Evolutionary conservation across 2,797 vertebrate species (phyloP), one percentile per base, ranked within the genome.

Genomic region (Martes flavigula): DNA sequence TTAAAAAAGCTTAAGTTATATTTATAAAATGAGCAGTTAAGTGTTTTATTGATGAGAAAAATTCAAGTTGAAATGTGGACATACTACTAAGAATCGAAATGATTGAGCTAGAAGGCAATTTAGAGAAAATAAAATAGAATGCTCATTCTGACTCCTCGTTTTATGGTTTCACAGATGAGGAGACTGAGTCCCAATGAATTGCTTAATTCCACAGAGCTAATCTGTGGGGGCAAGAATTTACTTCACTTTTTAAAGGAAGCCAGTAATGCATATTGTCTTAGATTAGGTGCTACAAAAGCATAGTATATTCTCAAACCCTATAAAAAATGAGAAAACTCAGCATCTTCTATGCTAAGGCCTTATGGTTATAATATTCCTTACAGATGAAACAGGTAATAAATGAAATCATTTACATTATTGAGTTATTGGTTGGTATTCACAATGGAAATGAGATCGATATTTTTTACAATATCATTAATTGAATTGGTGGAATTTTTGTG

Each of bases 1-100:
- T 90, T 95, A 51, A 30, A 93, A 93, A 89, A 83, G 48, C 46
- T 73, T 70, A 86, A 90, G 48, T 88, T 83, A 38, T 78, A 91
- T 96, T 95, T 96, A 66, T 89, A 93, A 92, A 97, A 96, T 91
- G 87, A 96, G 48, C 60, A 85, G 58, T 62, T 96, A 91, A 91
- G 38, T 66, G 32, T 88, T 94, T 90, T 88, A 92, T 62, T 90
- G 81, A 84, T 96, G 91, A 95, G 89, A 81, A 96, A 92, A 94
- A 78, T 82, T 96, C 84, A 83, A 90, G 60, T 86, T 96, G 17
- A 66, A 94, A 88, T 82, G 66, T 92, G 92, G 84, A 90, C 54
- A 20, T 58, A 54, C 73, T 89, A 81, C 46, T 96, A 70, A 64
- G 51, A 82, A 86, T 88, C 51, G 88, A 43, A 87, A 88, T 66